Conservation (phyloP, 2,113 vertebrate genomes). For the Myrmecobius fasciatus region DNA sequence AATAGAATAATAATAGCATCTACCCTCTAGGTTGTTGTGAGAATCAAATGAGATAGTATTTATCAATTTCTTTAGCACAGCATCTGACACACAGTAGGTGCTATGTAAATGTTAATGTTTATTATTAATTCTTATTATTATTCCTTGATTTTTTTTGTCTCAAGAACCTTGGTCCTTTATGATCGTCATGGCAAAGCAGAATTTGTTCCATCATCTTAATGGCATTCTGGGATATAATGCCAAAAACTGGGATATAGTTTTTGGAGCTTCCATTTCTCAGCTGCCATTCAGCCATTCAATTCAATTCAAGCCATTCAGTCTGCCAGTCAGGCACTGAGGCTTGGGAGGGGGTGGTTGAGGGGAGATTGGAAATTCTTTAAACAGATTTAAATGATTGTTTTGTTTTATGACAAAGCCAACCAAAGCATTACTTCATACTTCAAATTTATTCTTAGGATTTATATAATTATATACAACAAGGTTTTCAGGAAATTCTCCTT, state of each 20-base stretch:
- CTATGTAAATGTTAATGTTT: neutral
- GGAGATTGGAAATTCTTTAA: neutral
- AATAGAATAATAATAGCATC: neutral
- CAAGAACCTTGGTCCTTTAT: neutral
- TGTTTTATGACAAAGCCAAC: neutral
- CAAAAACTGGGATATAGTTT: too few relatives aligned
- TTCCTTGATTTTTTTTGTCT: neutral
- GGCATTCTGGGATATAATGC: too few relatives aligned
- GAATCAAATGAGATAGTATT: neutral
- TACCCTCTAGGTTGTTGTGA: neutral
- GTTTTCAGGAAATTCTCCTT: too few relatives aligned
- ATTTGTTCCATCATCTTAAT: neutral
- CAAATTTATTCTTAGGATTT: neutral
- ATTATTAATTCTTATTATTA: neutral
- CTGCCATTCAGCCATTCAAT: neutral
- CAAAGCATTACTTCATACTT: neutral
- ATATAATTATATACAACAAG: neutral
- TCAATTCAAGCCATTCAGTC: neutral
- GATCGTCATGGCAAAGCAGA: neutral
- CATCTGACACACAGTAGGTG: neutral
- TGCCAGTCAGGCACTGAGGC: neutral
- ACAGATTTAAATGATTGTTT: neutral
- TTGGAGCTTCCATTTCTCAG: neutral
- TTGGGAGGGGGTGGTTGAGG: too few relatives aligned
- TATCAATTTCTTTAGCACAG: neutral